A percentile compares a stretch with the other conserved stretches of the same genome.
These are phyloP conservation scores for Zaprionus inermis DNA, from an alignment of 1,140 invertebrate species.

Conservation along the genomic window DNA sequence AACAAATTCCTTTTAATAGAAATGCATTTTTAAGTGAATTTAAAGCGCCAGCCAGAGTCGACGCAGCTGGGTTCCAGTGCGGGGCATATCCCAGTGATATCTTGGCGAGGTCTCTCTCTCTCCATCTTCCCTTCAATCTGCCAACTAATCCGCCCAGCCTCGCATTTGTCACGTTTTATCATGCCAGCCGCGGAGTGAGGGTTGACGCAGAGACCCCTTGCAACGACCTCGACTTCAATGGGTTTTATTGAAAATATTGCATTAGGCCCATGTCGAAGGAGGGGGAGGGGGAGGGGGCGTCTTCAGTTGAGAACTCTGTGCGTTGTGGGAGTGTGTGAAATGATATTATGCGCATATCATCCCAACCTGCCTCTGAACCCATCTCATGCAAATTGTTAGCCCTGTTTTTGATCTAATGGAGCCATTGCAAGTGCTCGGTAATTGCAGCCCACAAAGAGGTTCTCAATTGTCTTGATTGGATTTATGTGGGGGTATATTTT, in stretches of 20 bases:
- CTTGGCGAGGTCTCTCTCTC: background rate
- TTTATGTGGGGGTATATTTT: background rate
- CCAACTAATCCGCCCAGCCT: conserved; percentile 45
- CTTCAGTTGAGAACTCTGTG: background rate
- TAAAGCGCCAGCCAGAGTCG: conserved; percentile 38
- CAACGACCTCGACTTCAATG: conserved; percentile 19
- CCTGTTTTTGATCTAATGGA: conserved; percentile 41
- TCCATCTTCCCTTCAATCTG: background rate
- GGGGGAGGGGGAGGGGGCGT: background rate
- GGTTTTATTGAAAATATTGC: conserved; percentile 44
- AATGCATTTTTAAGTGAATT: conserved; percentile 59
- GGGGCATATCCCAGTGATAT: background rate
- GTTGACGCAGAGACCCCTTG: conserved; percentile 9
- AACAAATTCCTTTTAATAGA: conserved; percentile 50
- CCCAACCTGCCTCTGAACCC: background rate
- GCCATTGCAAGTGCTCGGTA: conserved; percentile 29
- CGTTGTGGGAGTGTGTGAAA: conserved; percentile 15
- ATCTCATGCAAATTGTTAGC: conserved; percentile 29
- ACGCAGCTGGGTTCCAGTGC: conserved; percentile 34
- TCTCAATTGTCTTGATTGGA: conserved; percentile 29
- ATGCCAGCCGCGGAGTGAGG: conserved; percentile 14
- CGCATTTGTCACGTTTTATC: conserved; percentile 62
- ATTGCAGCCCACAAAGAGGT: conserved; percentile 15
- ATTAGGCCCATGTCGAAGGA: conserved; percentile 28
- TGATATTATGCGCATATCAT: conserved; percentile 22